phyloP scores from a whole-genome alignment of 2,888 invertebrate genomes.

The Trachelus troglodyta region DNA sequence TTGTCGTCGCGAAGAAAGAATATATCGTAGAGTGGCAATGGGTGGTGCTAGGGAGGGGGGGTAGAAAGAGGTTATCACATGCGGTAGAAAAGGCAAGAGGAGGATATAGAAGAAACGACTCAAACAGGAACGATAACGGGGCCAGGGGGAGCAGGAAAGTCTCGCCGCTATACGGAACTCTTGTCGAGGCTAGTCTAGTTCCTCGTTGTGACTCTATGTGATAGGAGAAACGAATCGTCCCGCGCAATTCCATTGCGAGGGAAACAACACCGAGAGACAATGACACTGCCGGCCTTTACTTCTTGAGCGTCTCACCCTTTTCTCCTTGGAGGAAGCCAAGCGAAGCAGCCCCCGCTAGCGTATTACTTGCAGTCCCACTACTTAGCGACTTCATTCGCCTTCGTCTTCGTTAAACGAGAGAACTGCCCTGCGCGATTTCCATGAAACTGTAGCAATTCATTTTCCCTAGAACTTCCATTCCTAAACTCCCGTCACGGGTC shows the following conservation, averaged over 20 bases:
- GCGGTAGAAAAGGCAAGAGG: neutral
- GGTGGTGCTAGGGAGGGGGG: neutral
- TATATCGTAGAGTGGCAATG: neutral
- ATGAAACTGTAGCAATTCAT: no score
- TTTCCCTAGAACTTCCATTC: no score
- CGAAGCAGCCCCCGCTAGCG: neutral
- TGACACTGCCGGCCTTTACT: neutral
- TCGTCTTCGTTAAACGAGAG: neutral
- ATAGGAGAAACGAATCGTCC: neutral
- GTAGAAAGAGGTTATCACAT: no score
- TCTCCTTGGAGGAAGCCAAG: neutral
- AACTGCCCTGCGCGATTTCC: no score
- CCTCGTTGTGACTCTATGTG: neutral
- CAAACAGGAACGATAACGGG: neutral
- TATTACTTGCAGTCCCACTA: neutral
- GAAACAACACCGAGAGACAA: neutral
- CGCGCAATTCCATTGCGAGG: neutral
- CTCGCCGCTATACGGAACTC: neutral
- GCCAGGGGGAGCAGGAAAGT: no score
- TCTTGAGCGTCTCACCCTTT: neutral
- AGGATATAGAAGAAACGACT: neutral
- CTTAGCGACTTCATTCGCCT: neutral
- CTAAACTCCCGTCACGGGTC: no score
- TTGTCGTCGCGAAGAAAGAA: slow-evolving; percentile 1
- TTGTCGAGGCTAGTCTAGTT: neutral